Percentiles rank a stretch among this genome's conserved stretches.
phyloP scores from a whole-genome alignment of 2,113 vertebrate species.

The Ammodytes dubius region DNA sequence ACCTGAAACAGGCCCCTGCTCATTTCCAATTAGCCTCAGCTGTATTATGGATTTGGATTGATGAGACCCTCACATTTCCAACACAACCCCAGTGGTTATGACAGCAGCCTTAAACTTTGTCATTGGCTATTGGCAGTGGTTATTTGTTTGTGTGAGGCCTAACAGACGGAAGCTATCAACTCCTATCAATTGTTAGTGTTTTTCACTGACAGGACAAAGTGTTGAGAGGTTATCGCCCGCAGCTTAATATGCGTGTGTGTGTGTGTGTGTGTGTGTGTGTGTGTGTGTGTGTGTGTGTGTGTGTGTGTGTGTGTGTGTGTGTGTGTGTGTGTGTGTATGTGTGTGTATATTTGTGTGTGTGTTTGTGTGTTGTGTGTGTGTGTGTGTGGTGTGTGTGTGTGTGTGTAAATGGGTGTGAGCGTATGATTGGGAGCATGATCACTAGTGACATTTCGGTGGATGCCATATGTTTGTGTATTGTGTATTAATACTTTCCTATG shows the following conservation, averaged over 20 bases:
- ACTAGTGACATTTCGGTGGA: neutral
- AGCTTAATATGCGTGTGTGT: slow-evolving; percentile 8
- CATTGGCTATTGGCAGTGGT: neutral
- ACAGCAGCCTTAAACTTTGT: neutral
- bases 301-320: no score
- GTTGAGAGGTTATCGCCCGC: slow-evolving; percentile 9
- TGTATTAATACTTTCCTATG: neutral
- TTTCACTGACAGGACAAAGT: neutral
- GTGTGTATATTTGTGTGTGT: no score
- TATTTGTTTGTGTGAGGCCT: neutral
- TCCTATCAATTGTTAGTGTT: slow-evolving; percentile 16
- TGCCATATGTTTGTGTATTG: neutral
- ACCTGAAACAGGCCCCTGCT: no score
- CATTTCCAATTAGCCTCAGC: no score
- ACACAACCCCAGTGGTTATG: neutral
- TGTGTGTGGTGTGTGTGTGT: no score
- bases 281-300: no score
- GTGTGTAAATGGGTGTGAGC: neutral
- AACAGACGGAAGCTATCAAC: slow-evolving; percentile 33
- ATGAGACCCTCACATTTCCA: neutral
- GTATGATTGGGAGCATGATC: slow-evolving; percentile 2
- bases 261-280: neutral
- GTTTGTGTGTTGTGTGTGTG: no score
- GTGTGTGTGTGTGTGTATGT: neutral
- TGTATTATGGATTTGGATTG: no score